These are phyloP conservation scores for Sylvia borin DNA, from an alignment of 2,797 vertebrate genomes.

Conservation along the genomic window DNA sequence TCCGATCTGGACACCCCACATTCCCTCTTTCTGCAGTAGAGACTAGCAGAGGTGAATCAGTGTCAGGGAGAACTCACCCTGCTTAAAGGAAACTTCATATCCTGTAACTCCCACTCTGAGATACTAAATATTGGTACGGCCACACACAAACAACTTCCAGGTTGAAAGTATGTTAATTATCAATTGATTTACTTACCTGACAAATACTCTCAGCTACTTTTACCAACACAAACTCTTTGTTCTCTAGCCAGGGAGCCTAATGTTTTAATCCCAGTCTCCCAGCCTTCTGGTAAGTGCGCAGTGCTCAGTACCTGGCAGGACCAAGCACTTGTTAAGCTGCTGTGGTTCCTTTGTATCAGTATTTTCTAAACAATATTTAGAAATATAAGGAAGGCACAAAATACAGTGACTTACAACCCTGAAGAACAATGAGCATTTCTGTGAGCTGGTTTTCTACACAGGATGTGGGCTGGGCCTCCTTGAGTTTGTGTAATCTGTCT, in stretches of 20 bases:
- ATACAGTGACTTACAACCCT: slow-evolving; percentile 8
- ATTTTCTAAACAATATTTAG: slow-evolving; percentile 23
- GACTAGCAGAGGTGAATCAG: neutral
- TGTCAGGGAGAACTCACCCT: neutral
- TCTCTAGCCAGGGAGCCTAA: neutral
- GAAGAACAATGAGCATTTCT: slow-evolving; percentile 59
- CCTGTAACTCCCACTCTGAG: neutral
- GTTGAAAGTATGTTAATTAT: neutral
- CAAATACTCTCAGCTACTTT: neutral
- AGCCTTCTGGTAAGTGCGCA: neutral
- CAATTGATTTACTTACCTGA: neutral
- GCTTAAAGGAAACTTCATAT: neutral
- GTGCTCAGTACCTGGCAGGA: neutral
- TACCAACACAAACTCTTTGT: neutral
- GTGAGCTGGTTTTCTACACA: slow-evolving; percentile 58
- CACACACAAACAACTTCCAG: neutral
- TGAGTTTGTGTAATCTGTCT: slow-evolving; percentile 55
- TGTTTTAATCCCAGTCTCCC: neutral
- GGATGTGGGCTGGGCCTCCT: slow-evolving; percentile 56
- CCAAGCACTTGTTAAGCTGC: slow-evolving; percentile 25
- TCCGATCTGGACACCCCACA: neutral
- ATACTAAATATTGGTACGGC: neutral
- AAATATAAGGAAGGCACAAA: slow-evolving; percentile 3
- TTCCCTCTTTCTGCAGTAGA: neutral
- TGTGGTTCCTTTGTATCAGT: neutral